phyloP scores from a whole-genome alignment of 35 echinoderm and acorn worm genomes.

The Apostichopus parvimensis region DNA sequence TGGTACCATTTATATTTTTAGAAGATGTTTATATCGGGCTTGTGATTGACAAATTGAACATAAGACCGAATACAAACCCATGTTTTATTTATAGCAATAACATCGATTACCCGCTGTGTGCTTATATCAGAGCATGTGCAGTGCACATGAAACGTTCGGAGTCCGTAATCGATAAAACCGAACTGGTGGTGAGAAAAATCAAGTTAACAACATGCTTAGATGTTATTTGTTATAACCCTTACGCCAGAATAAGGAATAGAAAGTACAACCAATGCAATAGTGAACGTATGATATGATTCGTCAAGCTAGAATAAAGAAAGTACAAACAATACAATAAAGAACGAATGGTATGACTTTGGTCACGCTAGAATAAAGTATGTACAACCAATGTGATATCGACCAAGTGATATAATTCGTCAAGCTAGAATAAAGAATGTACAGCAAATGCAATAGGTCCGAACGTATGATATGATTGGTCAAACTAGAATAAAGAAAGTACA shows the following conservation, averaged over 20 bases:
- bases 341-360: no score
- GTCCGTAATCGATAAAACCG: neutral
- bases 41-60: neutral
- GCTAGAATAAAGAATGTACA: no score
- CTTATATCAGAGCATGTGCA: neutral
- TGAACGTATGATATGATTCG: neutral
- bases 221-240: constrained; percentile 25
- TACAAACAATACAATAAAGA: no score
- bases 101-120: neutral
- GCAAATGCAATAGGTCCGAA: no score
- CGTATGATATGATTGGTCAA: no score
- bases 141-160: neutral
- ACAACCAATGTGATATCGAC: no score
- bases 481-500: no score
- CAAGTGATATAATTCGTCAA: no score
- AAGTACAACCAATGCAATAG: neutral
- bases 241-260: constrained; percentile 15
- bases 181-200: neutral
- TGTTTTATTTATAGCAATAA: constrained; percentile 6
- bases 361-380: no score
- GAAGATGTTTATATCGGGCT: constrained; percentile 27
- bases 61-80: neutral
- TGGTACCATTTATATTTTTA: constrained; percentile 2
- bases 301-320: no score
- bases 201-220: neutral